Conservation (phyloP, 1,140 invertebrate genomes). For the Hylaeus volcanicus region DNA sequence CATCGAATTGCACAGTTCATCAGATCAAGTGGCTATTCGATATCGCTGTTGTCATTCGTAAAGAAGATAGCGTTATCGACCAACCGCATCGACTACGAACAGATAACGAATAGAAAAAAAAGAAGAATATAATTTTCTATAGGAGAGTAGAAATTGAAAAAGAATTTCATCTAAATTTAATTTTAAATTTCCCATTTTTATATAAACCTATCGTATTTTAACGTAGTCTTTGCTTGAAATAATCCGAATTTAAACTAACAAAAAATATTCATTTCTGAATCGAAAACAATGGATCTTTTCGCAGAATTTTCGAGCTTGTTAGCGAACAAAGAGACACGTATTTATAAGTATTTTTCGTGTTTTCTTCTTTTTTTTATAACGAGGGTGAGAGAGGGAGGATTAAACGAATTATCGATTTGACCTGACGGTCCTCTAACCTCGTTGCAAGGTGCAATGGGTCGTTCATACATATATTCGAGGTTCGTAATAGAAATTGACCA, state of each 20-base stretch:
- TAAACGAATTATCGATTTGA: constrained; percentile 60
- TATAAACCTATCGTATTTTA: no score
- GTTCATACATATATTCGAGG: constrained; percentile 14
- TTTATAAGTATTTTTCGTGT: not conserved
- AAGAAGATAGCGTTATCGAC: not conserved
- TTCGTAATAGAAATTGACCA: constrained; percentile 57
- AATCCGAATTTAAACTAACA: no score
- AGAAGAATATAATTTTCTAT: not conserved
- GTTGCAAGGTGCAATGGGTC: constrained; percentile 49
- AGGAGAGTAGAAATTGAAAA: no score
- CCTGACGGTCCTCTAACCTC: constrained; percentile 40
- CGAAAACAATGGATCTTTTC: no score
- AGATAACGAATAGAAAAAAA: not conserved
- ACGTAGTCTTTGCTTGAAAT: no score
- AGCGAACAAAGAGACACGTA: not conserved
- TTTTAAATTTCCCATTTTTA: no score
- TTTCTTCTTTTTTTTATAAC: no score
- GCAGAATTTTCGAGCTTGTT: not conserved
- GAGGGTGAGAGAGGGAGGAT: not conserved
- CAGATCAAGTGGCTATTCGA: not conserved
- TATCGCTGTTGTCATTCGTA: not conserved
- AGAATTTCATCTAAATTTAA: no score
- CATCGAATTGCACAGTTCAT: not conserved
- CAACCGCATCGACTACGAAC: no score
- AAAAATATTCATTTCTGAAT: no score